Evolutionary conservation across 2,113 vertebrate genomes (phyloP).

Genomic region (Regulus satrapa): DNA sequence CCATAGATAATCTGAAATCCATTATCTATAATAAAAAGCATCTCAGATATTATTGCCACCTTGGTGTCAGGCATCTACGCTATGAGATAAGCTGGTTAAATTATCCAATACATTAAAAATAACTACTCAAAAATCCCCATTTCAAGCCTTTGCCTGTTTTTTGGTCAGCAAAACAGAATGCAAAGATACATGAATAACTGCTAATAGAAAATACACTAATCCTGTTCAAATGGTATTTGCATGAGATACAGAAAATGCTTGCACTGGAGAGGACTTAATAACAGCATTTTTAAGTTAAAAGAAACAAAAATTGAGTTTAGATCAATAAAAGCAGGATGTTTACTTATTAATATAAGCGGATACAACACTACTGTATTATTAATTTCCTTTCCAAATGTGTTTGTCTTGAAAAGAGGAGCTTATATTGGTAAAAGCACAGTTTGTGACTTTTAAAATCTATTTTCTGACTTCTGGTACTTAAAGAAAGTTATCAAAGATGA

Average conservation of each 20-base stretch:
- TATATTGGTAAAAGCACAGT: conserved; percentile 4
- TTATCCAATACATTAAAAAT: background rate
- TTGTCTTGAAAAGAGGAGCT: conserved; percentile 17
- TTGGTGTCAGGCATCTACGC: background rate
- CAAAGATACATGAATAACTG: background rate
- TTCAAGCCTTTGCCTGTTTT: background rate
- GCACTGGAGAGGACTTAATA: background rate
- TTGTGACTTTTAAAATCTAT: conserved; percentile 47
- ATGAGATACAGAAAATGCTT: background rate
- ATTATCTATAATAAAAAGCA: background rate
- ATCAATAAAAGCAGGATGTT: conserved; percentile 56
- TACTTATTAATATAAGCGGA: conserved; percentile 57
- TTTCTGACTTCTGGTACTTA: conserved; percentile 37
- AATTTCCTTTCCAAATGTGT: background rate
- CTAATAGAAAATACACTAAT: background rate
- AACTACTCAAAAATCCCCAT: background rate
- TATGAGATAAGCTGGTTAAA: background rate
- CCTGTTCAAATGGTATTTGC: background rate
- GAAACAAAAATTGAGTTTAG: conserved; percentile 52
- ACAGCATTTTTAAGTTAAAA: conserved; percentile 51
- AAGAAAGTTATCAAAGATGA: conserved; percentile 6
- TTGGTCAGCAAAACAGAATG: background rate
- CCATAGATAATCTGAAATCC: background rate
- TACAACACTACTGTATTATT: conserved; percentile 24
- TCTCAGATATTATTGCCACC: background rate